A percentile compares a stretch with the other conserved stretches of the same genome.
Conservation (phyloP, 2,888 invertebrate genomes). For the Parnassius glacialis region DNA sequence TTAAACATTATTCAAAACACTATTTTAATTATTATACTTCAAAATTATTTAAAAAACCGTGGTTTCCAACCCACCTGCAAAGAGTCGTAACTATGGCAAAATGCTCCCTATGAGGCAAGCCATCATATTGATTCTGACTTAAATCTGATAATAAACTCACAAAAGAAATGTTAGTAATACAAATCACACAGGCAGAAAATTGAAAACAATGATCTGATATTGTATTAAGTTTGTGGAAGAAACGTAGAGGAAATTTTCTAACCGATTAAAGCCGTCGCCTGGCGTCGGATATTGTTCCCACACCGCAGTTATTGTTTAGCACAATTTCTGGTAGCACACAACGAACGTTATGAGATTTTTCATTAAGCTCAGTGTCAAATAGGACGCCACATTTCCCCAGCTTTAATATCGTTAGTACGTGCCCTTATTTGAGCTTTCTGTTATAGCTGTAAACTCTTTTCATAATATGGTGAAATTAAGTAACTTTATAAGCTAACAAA, state of each 20-base stretch:
- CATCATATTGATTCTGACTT: no score
- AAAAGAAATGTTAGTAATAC: no score
- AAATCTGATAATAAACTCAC: no score
- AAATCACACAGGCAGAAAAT: no score
- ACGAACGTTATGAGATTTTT: constrained; percentile 40
- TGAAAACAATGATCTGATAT: no score
- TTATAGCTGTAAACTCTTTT: constrained; percentile 23
- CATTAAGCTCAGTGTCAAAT: constrained; percentile 39
- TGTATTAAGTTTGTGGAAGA: background rate
- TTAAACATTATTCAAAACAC: no score
- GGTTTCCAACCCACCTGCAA: no score
- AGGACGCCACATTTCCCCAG: constrained; percentile 27
- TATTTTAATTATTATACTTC: no score
- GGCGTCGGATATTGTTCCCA: constrained; percentile 4
- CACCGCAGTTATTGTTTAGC: constrained; percentile 13
- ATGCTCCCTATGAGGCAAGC: no score
- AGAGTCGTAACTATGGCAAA: no score
- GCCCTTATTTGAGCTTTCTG: constrained; percentile 35
- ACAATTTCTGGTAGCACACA: constrained; percentile 16
- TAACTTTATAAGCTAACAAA: background rate
- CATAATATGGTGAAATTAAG: constrained; percentile 1
- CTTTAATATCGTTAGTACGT: constrained; percentile 37
- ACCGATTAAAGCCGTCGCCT: constrained; percentile 17
- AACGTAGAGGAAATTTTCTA: constrained; percentile 11
- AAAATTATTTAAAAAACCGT: no score